Evolutionary conservation across 1,140 invertebrate species (phyloP), one percentile per base, ranked within the genome.

Genomic region (Dendroctonus valens): DNA sequence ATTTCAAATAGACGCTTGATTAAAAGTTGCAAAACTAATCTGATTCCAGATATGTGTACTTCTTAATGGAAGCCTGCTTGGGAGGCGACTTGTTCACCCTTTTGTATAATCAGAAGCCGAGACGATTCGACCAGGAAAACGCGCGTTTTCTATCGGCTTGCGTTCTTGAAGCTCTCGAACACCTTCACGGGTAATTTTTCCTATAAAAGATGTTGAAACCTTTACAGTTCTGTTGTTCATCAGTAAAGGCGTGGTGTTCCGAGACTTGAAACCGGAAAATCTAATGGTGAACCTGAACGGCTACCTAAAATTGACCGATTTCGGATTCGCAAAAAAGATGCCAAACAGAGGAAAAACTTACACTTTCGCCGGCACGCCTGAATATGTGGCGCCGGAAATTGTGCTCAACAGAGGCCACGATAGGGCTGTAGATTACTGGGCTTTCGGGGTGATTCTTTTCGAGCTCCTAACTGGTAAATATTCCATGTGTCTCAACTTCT

Each of bases 11-110:
- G n/a, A n/a, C n/a, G n/a, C n/a, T n/a, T n/a, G n/a, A n/a, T n/a
- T n/a, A n/a, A n/a, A n/a, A n/a, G n/a, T n/a, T n/a, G 9, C 15
- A 52, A 46, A 46, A 2, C 12, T 4, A 9, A 14, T 38, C 4
- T 15, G 49, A 49, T 49, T 54, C 9, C 41, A 66, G 64, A 39
- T 67, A 61, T 78, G 86, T 99, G 5, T 99, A 99, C 77, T 97
- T 99, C 83, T 80, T 99, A 44, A 91, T 99, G 89, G 97, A 99
- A 82, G 88, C 92, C 0, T 97, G 96, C 78, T 84, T 99, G 42
- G 97, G 96, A 7, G 96, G 97, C 12, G 97, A 99, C 79, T 86
- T 99, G 7, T 99, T 96, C 95, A 97, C 94, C 6, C 89, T 97
- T n/a, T 83, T 99, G 38, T 84, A 89, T 64, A 87, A 87, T 72